A percentile compares a stretch with the other conserved stretches of the same genome.
Evolutionary conservation across 2,113 vertebrate genomes (phyloP).

Genomic region (Globicephala melas): DNA sequence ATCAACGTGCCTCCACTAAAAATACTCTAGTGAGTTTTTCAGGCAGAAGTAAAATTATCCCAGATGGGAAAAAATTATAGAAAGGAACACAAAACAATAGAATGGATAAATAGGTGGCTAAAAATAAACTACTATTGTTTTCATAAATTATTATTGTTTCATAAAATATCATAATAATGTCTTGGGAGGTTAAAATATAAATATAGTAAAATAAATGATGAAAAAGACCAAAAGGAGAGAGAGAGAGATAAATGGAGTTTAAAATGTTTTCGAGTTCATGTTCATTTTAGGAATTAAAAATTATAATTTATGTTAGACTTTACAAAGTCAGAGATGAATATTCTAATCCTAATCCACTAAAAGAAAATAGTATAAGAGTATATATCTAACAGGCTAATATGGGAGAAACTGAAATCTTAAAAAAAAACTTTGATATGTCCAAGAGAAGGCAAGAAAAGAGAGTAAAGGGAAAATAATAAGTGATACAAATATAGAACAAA

Average conservation of each 20-base stretch:
- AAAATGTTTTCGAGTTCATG: not conserved
- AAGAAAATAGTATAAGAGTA: not conserved
- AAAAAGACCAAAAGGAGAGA: not conserved
- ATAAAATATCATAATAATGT: not conserved
- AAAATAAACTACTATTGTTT: not conserved
- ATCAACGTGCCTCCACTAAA: not conserved
- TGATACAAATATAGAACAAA: not conserved
- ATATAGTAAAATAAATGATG: not conserved
- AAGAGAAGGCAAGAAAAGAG: not conserved
- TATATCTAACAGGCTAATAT: not conserved
- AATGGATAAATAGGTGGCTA: not conserved
- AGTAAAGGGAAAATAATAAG: not conserved
- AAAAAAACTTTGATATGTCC: not conserved
- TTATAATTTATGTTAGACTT: not conserved
- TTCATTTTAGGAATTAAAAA: not conserved
- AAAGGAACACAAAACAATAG: not conserved
- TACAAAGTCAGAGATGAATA: not conserved
- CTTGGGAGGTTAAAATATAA: not conserved
- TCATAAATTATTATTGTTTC: not conserved
- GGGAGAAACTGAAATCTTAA: not conserved
- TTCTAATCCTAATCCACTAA: not conserved
- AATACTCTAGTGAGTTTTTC: not conserved
- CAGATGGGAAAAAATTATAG: not conserved
- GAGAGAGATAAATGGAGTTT: not conserved
- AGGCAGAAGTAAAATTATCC: not conserved